Evolutionary conservation across 2,113 vertebrate species (phyloP), one percentile per base, ranked within the genome.

Genomic region (Mirza zaza): DNA sequence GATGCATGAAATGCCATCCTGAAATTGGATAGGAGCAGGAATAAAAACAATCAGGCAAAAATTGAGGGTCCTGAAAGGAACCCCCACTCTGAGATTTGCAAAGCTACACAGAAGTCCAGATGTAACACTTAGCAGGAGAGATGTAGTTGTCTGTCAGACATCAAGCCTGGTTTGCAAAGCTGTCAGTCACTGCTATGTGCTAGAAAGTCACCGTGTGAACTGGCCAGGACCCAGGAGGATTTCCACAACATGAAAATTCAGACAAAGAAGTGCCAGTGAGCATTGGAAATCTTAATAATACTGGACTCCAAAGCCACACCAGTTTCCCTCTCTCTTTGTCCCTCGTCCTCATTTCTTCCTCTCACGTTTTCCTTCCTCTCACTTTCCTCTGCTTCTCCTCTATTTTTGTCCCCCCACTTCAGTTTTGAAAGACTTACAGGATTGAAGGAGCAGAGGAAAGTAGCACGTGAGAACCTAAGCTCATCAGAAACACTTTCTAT

Each of bases 181-280:
- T 98, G 97, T 97, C 98, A 98, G 95, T 98, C 98, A 96, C 86
- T 4, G 1, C 5, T 59, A 67, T 96, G 96, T 98, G 98, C 96
- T 97, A 98, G 75, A 97, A 96, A 98, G 97, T 85, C 98, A 94
- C 32, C 0, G 0, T 0, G 39, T 96, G 95, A 98, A 98, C 97
- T 94, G 94, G 97, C 97, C 94, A 94, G 79, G 96, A 90, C 97
- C 97, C 97, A 76, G 92, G 94, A 98, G 97, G 97, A 89, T 95
- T 97, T 91, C 85, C 91, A 94, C 67, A 59, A 97, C 98, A 98
- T 96, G 95, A 98, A 98, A 98, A 98, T 91, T 1, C 0, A 94
- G 98, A 97, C 96, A 76, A 97, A 98, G 84, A 97, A 97, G 97
- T 87, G 95, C 94, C 97, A 97, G 90, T 20, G 21, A 97, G 87